These are phyloP conservation scores for Aphelinus certus DNA, from an alignment of 1,140 invertebrate species.

Conservation along the genomic window DNA sequence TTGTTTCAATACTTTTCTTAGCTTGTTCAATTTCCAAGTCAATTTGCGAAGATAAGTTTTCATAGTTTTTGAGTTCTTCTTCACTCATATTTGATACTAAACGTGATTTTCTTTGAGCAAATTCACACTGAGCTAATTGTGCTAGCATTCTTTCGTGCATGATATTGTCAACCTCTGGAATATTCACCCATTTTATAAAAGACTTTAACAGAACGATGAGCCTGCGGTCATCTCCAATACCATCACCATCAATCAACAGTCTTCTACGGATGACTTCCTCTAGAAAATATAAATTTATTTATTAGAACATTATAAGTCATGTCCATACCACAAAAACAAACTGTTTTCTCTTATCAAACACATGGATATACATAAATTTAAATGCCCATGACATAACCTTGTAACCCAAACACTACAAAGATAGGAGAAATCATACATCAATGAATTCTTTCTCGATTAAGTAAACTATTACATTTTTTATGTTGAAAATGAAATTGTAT, in stretches of 20 bases:
- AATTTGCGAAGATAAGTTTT: constrained; percentile 79
- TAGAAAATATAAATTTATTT: constrained; percentile 58
- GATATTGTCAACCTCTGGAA: constrained; percentile 72
- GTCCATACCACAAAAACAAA: too few relatives aligned
- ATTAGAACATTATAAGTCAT: too few relatives aligned
- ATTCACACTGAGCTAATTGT: constrained; percentile 88
- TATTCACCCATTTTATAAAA: constrained; percentile 88
- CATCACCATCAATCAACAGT: constrained; percentile 94
- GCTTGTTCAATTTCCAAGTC: constrained; percentile 79
- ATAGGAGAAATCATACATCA: too few relatives aligned
- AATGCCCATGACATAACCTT: too few relatives aligned
- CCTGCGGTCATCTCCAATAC: constrained; percentile 91
- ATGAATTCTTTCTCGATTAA: too few relatives aligned
- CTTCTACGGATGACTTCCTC: constrained; percentile 93
- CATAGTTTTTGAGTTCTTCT: constrained; percentile 86
- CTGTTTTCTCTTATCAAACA: too few relatives aligned
- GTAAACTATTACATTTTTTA: neutral
- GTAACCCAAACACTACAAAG: too few relatives aligned
- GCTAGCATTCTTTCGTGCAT: constrained; percentile 82
- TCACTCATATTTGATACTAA: constrained; percentile 83
- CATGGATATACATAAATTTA: too few relatives aligned
- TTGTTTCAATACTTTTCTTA: constrained; percentile 78
- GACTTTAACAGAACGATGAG: constrained; percentile 87
- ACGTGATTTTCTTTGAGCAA: constrained; percentile 85
- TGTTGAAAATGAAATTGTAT: neutral